A percentile compares a stretch with the other conserved stretches of the same genome.
Evolutionary conservation across 2,113 vertebrate genomes (phyloP).

Genomic region (Hystrix cristata): DNA sequence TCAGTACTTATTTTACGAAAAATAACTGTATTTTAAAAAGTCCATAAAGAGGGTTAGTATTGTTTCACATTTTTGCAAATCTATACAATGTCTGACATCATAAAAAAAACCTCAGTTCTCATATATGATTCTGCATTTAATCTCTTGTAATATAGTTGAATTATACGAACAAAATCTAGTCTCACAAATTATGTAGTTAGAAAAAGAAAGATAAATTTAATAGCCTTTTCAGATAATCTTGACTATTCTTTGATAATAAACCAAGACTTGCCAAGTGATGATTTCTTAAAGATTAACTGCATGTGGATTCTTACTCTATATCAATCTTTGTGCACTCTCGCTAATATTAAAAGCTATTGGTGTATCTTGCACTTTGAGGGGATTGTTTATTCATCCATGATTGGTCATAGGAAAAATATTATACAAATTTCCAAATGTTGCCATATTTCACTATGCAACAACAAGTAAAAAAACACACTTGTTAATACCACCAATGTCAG

Average conservation of each 20-base stretch:
- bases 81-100: conserved; percentile 10
- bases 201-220: conserved; percentile 46
- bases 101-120: conserved; percentile 60
- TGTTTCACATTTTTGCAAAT: conserved; percentile 43
- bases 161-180: conserved; percentile 53
- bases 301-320: not conserved
- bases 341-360: not conserved
- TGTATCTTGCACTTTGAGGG: not conserved
- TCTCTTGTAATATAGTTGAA: conserved; percentile 32
- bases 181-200: conserved; percentile 8
- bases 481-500: conserved; percentile 39
- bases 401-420: conserved; percentile 42
- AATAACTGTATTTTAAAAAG: conserved; percentile 25
- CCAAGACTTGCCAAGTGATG: conserved; percentile 36
- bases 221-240: conserved; percentile 42
- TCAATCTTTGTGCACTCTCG: not conserved
- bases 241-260: conserved; percentile 45
- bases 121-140: conserved; percentile 46
- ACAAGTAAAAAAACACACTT: not conserved
- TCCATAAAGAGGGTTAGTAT: not conserved
- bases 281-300: conserved; percentile 58
- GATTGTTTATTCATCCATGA: not conserved
- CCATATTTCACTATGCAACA: not conserved
- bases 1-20: conserved; percentile 27
- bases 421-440: conserved; percentile 29